Conservation (phyloP, 2,888 invertebrate species). For the Idaea aversata region DNA sequence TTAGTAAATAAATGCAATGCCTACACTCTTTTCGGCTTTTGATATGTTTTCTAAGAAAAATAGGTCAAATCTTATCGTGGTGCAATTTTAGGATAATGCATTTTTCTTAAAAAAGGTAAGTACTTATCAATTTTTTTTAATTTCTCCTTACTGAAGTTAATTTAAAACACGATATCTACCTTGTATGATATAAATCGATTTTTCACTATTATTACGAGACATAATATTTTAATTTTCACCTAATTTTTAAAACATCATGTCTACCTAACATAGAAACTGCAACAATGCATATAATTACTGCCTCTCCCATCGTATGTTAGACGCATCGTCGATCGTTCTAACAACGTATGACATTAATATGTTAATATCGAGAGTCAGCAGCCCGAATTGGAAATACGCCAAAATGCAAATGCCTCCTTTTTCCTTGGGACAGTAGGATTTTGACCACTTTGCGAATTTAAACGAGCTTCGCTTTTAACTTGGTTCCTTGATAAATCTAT, state of each 20-base stretch:
- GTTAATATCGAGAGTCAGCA: background rate
- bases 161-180: too few relatives aligned
- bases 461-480: background rate
- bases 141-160: too few relatives aligned
- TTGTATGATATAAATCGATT: too few relatives aligned
- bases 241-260: background rate
- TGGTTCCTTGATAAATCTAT: background rate
- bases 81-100: too few relatives aligned
- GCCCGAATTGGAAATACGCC: background rate
- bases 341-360: background rate
- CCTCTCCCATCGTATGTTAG: background rate
- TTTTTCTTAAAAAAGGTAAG: too few relatives aligned
- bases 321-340: background rate
- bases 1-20: too few relatives aligned
- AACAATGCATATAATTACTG: background rate
- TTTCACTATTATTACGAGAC: too few relatives aligned
- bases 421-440: background rate
- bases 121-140: too few relatives aligned
- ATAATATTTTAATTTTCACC: too few relatives aligned
- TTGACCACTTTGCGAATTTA: background rate
- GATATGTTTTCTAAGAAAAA: too few relatives aligned
- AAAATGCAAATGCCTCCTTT: background rate
- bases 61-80: too few relatives aligned
- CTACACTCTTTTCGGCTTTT: too few relatives aligned
- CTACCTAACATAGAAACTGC: background rate